phyloP scores from a whole-genome alignment of 2,797 vertebrate genomes.

The Nyctibius grandis region DNA sequence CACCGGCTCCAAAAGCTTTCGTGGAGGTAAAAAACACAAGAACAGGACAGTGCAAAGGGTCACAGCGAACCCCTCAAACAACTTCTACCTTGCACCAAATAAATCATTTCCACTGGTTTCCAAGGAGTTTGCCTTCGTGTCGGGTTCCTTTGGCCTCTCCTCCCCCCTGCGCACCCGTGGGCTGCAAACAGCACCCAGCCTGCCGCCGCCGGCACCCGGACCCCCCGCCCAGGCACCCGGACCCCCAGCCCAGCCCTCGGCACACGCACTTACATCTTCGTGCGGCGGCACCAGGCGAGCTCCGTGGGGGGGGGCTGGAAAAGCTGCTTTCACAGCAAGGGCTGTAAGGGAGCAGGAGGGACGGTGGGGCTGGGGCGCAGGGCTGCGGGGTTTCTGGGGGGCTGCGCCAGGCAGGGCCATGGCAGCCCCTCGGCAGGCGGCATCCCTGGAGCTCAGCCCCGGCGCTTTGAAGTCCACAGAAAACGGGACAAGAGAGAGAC shows the following conservation, averaged over 20 bases:
- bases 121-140: background rate
- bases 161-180: accelerated
- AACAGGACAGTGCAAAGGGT: background rate
- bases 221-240: background rate
- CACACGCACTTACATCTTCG: background rate
- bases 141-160: background rate
- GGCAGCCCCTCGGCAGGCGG: accelerated
- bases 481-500: background rate
- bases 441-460: background rate
- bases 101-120: slow-evolving; percentile 11
- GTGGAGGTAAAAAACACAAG: background rate
- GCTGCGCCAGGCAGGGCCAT: background rate
- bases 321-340: background rate
- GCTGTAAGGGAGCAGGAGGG: background rate
- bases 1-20: background rate
- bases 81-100: slow-evolving; percentile 7
- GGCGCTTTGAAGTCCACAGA: background rate
- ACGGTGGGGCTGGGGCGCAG: background rate
- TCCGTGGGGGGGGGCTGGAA: accelerated
- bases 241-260: background rate
- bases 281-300: background rate
- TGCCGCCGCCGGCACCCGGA: background rate
- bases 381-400: background rate
- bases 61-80: accelerated
- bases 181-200: background rate